Conservation (phyloP, 2,113 vertebrate species). For the Oreochromis niloticus region DNA sequence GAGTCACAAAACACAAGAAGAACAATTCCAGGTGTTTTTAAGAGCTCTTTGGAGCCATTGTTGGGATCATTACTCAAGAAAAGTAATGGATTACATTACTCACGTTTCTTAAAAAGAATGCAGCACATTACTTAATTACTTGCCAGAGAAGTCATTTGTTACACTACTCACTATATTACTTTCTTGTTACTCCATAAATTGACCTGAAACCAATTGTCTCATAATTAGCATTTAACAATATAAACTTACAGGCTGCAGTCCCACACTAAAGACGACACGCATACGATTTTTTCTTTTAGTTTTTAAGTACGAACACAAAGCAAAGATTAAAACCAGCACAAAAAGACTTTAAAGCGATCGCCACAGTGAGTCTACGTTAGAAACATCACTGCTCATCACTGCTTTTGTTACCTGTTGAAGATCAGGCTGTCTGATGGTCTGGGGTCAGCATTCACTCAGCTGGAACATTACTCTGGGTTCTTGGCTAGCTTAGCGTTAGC, state of each 20-base stretch:
- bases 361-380: neutral
- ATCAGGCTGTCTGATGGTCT: neutral
- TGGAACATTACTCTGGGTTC: neutral
- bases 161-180: neutral
- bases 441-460: neutral
- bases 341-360: neutral
- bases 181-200: neutral
- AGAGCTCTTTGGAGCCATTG: neutral
- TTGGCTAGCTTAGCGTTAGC: neutral
- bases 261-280: neutral
- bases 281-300: neutral
- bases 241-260: neutral
- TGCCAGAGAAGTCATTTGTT: neutral
- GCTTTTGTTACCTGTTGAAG: neutral
- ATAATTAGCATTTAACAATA: neutral
- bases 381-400: neutral
- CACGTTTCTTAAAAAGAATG: neutral
- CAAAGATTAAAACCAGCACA: neutral
- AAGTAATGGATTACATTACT: neutral
- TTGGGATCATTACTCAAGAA: neutral
- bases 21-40: neutral
- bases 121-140: neutral
- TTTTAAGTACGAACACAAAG: neutral
- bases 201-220: neutral
- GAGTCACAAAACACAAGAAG: neutral